Evolutionary conservation across 2,113 vertebrate genomes (phyloP).

Genomic region (Chionomys nivalis): DNA sequence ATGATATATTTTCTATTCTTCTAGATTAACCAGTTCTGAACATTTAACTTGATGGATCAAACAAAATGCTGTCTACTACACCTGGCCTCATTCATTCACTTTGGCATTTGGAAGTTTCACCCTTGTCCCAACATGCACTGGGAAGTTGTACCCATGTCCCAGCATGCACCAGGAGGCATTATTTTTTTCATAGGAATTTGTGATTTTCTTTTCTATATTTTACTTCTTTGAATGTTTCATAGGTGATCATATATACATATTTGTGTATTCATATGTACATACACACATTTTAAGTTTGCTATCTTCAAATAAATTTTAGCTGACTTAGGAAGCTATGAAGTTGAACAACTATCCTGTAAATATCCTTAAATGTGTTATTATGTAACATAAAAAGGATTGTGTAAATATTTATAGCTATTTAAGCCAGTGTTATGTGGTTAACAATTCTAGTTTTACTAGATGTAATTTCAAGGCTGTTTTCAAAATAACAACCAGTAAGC

Average conservation of each 20-base stretch:
- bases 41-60: not conserved
- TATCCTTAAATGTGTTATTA: not conserved
- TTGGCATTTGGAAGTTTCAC: not conserved
- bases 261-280: not conserved
- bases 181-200: not conserved
- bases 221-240: not conserved
- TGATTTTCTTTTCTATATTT: not conserved
- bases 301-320: not conserved
- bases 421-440: not conserved
- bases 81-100: not conserved
- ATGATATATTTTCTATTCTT: not conserved
- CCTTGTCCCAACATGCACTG: not conserved
- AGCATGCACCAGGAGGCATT: not conserved
- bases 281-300: not conserved
- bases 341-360: not conserved
- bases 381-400: not conserved
- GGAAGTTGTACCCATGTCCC: not conserved
- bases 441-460: not conserved
- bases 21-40: not conserved
- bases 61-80: not conserved
- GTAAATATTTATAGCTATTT: slow-evolving; percentile 28
- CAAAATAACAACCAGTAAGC: not conserved
- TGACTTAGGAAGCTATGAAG: not conserved
- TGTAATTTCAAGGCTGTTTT: slow-evolving; percentile 21
- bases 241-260: not conserved